Evolutionary conservation across 92 coral and sea anemone genomes (phyloP).

Genomic region (Desmophyllum pertusum): DNA sequence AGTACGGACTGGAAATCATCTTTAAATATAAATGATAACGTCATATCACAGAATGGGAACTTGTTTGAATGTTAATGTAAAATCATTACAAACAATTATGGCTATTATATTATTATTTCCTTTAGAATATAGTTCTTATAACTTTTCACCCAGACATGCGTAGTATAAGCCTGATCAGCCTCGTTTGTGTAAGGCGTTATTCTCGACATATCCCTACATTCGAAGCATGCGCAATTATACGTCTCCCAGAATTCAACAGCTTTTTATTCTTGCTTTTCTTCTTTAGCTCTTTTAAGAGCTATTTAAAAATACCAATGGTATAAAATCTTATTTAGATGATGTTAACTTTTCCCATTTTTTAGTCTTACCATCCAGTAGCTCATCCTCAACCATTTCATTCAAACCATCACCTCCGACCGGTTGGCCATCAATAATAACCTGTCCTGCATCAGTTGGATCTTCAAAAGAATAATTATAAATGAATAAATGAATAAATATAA

Average conservation of each 20-base stretch:
- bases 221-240: slow-evolving; percentile 19
- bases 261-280: no score
- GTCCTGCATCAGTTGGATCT: not conserved
- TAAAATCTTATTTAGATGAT: no score
- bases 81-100: not conserved
- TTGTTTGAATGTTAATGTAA: no score
- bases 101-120: not conserved
- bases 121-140: not conserved
- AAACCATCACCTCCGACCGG: not conserved
- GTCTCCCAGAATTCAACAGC: slow-evolving; percentile 22
- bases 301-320: no score
- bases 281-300: no score
- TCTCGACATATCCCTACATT: not conserved
- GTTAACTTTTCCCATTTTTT: no score
- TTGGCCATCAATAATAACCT: not conserved
- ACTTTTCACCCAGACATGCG: slow-evolving; percentile 30
- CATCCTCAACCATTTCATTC: not conserved
- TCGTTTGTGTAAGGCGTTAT: slow-evolving; percentile 1
- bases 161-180: slow-evolving; percentile 14
- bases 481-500: no score
- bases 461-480: not conserved
- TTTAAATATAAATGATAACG: no score
- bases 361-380: not conserved
- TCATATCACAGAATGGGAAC: no score
- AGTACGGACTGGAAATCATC: no score